These are phyloP conservation scores for Trissolcus brochymenae DNA, from an alignment of 2,888 invertebrate genomes.

Conservation along the genomic window DNA sequence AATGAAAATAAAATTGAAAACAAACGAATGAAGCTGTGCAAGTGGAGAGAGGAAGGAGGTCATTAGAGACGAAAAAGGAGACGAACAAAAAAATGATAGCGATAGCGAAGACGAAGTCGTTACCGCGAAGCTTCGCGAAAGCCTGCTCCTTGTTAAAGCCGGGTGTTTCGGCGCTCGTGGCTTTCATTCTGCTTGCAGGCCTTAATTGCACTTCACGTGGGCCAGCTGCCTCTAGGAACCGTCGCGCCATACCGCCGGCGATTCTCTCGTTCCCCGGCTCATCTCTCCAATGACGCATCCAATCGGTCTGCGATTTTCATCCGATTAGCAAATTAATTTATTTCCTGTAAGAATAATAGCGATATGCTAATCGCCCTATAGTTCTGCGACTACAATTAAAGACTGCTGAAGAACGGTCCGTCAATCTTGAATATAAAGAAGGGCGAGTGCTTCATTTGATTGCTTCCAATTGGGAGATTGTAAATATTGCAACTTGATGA, in stretches of 20 bases:
- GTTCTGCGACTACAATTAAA: constrained; percentile 4
- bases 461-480: neutral
- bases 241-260: constrained; percentile 22
- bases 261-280: neutral
- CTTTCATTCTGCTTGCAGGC: constrained; percentile 36
- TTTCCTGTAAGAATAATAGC: constrained; percentile 16
- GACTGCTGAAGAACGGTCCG: neutral
- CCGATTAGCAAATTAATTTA: constrained; percentile 34
- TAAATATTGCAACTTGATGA: constrained; percentile 7
- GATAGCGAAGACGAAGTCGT: constrained; percentile 34
- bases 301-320: constrained; percentile 11
- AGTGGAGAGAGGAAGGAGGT: constrained; percentile 7
- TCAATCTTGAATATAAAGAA: constrained; percentile 12
- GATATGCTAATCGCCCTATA: constrained; percentile 17
- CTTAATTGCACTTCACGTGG: constrained; percentile 51
- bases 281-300: constrained; percentile 4
- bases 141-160: constrained; percentile 34
- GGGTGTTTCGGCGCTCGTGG: constrained; percentile 39
- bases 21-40: neutral
- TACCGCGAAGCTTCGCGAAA: constrained; percentile 24
- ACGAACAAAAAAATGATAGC: constrained; percentile 14
- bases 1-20: constrained; percentile 19
- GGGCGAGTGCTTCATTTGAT: constrained; percentile 3
- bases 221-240: constrained; percentile 45
- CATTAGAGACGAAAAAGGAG: constrained; percentile 23